Base-by-base conservation (phyloP, 2,113 vertebrate genomes). In the Callipepla californica region DNA sequence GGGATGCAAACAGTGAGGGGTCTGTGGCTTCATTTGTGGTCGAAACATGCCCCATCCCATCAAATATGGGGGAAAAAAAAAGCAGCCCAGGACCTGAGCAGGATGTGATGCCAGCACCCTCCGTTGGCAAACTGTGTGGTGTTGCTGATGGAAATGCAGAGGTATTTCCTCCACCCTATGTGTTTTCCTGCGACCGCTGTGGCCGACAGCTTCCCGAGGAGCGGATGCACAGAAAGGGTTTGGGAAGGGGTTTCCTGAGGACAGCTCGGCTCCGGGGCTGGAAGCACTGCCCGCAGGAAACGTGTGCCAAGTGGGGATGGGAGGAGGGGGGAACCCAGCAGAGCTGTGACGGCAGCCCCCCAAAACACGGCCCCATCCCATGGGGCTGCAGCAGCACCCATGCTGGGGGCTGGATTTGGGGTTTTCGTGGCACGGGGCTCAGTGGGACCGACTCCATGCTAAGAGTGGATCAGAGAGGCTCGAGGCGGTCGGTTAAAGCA, bases 281-380 rank as follows among this genome's bases (percentile, higher is more conserved):
- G 86, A 17, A 59, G 13, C 6, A 2, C 16, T 20, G 77, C 59
- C 77, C 4, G 66, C 9, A 28, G 63, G 80, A 44, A 38, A 53
- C 45, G 20, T 45, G 15, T 10, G 1, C 1, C 9, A 21, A 2
- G 59, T 21, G 3, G 0, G 7, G 42, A 3, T 4, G 2, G 51
- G 47, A 51, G 34, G 26, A 6, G 22, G 34, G 53, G 34, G 1
- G 16, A 6, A 8, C 63, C 63, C 62, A 13, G 44, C 15, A 14
- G 40, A 9, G 13, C 30, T 47, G 42, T 5, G 9, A 19, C 6
- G 6, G n/a, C 57, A 16, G 32, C 42, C 45, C 73, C 23, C 25
- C 13, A 15, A 7, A 17, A 9, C n/a, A 47, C 9, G 17, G 7
- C n/a, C 72, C 40, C 72, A 19, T 21, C 53, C 72, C 21, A 14